phyloP scores from a whole-genome alignment of 2,797 vertebrate genomes.

The Pangasius larnaudii region DNA sequence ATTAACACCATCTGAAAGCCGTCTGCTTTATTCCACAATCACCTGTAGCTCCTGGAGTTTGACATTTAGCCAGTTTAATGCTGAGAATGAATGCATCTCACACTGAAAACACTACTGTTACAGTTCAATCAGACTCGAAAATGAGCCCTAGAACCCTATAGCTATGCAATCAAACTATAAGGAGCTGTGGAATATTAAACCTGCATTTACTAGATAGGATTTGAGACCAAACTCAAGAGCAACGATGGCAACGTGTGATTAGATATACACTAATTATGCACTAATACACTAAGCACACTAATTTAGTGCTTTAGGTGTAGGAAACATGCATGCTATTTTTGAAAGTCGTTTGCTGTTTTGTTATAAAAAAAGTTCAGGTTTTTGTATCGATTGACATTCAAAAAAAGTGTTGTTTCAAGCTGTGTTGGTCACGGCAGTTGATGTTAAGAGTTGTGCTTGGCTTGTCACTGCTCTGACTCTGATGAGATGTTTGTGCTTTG shows the following conservation, averaged over 20 bases:
- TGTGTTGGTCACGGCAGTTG: slow-evolving; percentile 46
- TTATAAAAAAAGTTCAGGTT: neutral
- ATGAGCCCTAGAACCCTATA: slow-evolving; percentile 5
- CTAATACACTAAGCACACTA: neutral
- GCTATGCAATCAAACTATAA: neutral
- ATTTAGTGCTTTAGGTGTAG: neutral
- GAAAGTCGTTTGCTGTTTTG: neutral
- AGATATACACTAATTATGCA: neutral
- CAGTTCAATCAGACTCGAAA: slow-evolving; percentile 23
- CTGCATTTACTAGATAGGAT: neutral
- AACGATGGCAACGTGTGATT: neutral
- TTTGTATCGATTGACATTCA: slow-evolving; percentile 37
- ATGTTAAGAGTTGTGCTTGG: slow-evolving; percentile 53
- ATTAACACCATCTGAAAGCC: neutral
- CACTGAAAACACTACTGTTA: slow-evolving; percentile 29
- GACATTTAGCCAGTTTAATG: slow-evolving; percentile 67
- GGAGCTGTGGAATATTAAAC: neutral
- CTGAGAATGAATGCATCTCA: slow-evolving; percentile 46
- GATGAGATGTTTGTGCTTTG: slow-evolving; percentile 59
- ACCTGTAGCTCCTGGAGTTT: slow-evolving; percentile 64
- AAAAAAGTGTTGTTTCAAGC: slow-evolving; percentile 45
- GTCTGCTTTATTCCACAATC: neutral
- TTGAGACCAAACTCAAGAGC: neutral
- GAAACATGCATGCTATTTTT: neutral
- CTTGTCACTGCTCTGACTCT: slow-evolving; percentile 47